phyloP scores from a whole-genome alignment of 2,113 vertebrate genomes.

The Riparia riparia region DNA sequence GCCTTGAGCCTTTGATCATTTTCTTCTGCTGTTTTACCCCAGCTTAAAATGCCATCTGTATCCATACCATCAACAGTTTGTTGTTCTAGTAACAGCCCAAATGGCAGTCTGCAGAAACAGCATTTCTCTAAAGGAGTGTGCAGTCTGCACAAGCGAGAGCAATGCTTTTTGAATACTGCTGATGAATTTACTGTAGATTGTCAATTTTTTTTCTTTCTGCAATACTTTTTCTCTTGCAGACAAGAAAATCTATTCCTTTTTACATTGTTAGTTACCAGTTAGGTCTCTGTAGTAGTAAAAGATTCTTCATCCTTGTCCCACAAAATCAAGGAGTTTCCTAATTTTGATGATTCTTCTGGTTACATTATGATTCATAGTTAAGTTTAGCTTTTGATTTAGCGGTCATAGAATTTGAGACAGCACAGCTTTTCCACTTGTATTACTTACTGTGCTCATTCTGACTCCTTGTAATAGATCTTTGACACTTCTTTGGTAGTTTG shows the following conservation, averaged over 20 bases:
- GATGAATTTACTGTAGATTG: background rate
- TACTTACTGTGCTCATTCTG: background rate
- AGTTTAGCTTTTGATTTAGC: slow-evolving; percentile 15
- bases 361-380: background rate
- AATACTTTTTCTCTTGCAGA: background rate
- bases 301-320: background rate
- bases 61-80: slow-evolving; percentile 64
- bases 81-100: slow-evolving; percentile 66
- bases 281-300: background rate
- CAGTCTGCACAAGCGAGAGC: slow-evolving; percentile 28
- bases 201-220: background rate
- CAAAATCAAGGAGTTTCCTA: background rate
- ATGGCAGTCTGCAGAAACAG: slow-evolving; percentile 58
- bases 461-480: background rate
- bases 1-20: slow-evolving; percentile 63
- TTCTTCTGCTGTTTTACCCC: slow-evolving; percentile 58
- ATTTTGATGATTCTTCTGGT: background rate
- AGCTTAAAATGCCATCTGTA: slow-evolving; percentile 67
- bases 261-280: background rate
- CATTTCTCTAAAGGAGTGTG: slow-evolving; percentile 40
- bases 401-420: background rate
- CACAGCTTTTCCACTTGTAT: background rate
- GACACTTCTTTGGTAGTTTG: background rate
- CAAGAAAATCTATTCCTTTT: slow-evolving; percentile 12
- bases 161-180: background rate